phyloP scores from a whole-genome alignment of 2,113 vertebrate genomes.

The Rousettus leschenaultii region DNA sequence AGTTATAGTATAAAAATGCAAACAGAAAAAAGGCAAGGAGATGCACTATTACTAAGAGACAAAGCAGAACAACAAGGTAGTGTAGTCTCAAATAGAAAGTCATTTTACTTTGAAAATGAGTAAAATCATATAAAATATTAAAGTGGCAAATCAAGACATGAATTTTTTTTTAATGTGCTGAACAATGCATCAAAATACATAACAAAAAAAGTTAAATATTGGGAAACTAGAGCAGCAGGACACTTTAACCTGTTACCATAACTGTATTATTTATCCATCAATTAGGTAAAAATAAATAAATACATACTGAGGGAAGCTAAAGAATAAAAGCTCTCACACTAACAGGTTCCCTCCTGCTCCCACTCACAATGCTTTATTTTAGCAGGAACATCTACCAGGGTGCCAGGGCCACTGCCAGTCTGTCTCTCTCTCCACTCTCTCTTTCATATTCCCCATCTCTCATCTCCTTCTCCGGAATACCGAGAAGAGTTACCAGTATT shows the following conservation, averaged over 20 bases:
- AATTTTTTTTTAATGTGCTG: not conserved
- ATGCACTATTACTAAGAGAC: not conserved
- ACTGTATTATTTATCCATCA: not conserved
- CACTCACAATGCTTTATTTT: not conserved
- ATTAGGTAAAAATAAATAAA: not conserved
- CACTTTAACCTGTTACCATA: not conserved
- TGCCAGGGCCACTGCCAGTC: too few species aligned
- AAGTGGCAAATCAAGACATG: not conserved
- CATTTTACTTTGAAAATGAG: not conserved
- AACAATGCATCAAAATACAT: not conserved
- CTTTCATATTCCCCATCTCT: not conserved
- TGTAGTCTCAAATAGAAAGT: not conserved
- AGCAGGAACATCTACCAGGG: not conserved
- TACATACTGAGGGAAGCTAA: not conserved
- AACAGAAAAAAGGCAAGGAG: not conserved
- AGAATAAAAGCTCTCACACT: not conserved
- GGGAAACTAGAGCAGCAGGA: not conserved
- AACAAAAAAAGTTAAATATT: not conserved
- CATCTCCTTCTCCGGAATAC: not conserved
- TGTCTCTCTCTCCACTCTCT: not conserved
- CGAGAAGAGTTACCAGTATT: not conserved
- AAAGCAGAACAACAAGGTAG: slow-evolving; percentile 23
- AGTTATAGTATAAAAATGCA: not conserved
- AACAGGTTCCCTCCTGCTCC: not conserved
- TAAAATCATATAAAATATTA: not conserved